Evolutionary conservation across 2,113 vertebrate species (phyloP), one percentile per base, ranked within the genome.

Genomic region (Centropus bengalensis): DNA sequence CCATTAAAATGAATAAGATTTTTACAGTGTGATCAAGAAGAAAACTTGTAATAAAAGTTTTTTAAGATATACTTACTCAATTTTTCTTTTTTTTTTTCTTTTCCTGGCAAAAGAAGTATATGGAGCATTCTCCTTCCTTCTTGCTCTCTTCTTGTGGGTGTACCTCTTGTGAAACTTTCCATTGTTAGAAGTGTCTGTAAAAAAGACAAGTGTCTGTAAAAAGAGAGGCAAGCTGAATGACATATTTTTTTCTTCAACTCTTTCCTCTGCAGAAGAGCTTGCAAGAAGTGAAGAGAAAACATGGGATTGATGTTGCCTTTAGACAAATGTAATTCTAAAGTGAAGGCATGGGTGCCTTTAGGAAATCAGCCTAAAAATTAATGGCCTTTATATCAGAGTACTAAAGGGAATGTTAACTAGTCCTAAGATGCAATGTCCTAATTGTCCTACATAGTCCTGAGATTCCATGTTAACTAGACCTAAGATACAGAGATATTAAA

Each of bases 131-230:
- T 88, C 36, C n/a, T 91, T 77, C 70, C 28, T 47, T 80, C 82
- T 70, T 63, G 26, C 51, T 86, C 82, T 88, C 64, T 59, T 88
- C 64, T 59, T 70, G 87, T 88, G 89, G 71, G 75, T 67, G 82
- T 80, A 85, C 14, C 44, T 89, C 55, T 82, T 81, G 47, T 75
- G 82, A 88, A 94, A 91, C 38, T 78, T 89, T 40, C 56, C 71
- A 86, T 93, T 96, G 88, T 91, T 91, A 68, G 64, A 91, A 80
- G 33, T 32, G 21, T 56, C 91, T 88, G 75, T 64, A 42, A 58
- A 68, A 80, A 91, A 82, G 69, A 78, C 74, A 96, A 36, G 36
- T 36, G 36, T 36, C 36, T 36, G 36, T 36, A 36, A 36, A 36
- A 70, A 89, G 86, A 86, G 63, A 96, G 60, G 68, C 67, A 83